Conservation (phyloP, 2,888 invertebrate species). For the Lepidochrysops patricia region DNA sequence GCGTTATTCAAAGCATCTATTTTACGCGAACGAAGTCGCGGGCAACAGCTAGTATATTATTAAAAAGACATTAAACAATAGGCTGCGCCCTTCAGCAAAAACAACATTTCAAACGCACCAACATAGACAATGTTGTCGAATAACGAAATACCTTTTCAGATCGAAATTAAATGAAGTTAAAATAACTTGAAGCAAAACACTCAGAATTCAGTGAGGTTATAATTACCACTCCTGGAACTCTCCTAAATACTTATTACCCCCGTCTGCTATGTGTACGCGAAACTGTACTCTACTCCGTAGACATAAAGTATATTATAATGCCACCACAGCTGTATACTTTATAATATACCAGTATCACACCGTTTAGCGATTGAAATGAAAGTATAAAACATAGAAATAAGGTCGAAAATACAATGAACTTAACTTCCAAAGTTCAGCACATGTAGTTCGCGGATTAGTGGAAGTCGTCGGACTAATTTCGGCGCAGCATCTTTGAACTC, state of each 20-base stretch:
- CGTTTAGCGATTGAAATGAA: neutral
- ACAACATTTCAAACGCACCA: no score
- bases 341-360: no score
- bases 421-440: neutral
- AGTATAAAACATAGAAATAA: neutral
- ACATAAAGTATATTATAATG: neutral
- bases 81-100: no score
- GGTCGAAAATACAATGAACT: neutral
- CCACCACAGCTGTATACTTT: neutral
- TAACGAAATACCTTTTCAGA: no score
- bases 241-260: neutral
- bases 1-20: no score
- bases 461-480: slow-evolving; percentile 22
- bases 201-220: neutral
- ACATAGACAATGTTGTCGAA: no score
- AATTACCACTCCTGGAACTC: neutral
- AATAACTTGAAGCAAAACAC: no score
- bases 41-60: no score
- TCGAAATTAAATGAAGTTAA: no score
- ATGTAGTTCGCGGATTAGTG: slow-evolving; percentile 14
- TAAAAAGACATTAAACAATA: no score
- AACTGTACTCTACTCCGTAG: neutral
- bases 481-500: slow-evolving; percentile 20
- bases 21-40: no score
- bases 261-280: neutral